Percentiles rank a stretch among this genome's conserved stretches.
Conservation (phyloP, 2,888 invertebrate genomes). For the Cremastobaeus sp. region DNA sequence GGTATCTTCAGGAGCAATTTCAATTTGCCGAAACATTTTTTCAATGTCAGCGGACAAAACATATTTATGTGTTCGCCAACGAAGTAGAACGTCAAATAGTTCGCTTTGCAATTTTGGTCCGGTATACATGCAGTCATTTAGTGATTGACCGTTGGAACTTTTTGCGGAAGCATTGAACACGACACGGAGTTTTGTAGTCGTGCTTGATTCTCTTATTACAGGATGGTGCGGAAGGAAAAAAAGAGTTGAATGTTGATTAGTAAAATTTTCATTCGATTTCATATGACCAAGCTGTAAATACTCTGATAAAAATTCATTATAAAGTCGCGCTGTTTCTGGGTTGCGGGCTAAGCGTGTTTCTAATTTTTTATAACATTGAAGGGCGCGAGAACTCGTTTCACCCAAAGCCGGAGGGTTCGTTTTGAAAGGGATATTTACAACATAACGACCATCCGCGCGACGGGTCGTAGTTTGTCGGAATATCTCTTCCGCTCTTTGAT, state of each 20-base stretch:
- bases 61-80: constrained; percentile 23
- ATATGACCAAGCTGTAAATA: background rate
- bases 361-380: background rate
- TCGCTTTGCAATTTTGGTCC: constrained; percentile 34
- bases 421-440: background rate
- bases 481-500: background rate
- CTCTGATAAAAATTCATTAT: background rate
- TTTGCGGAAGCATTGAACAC: constrained; percentile 32
- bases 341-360: background rate
- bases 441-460: background rate
- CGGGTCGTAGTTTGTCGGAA: background rate
- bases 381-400: background rate
- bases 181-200: constrained; percentile 19
- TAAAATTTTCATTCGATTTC: background rate
- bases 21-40: constrained; percentile 13
- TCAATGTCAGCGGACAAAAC: constrained; percentile 16
- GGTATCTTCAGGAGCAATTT: constrained; percentile 26
- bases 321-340: no score
- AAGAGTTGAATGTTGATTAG: background rate
- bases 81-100: constrained; percentile 16
- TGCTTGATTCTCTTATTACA: constrained; percentile 24
- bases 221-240: constrained; percentile 34
- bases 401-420: constrained; percentile 2
- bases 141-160: constrained; percentile 16
- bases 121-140: constrained; percentile 38